Conservation (phyloP, 2,888 invertebrate species). For the Catotricha subobsoleta region DNA sequence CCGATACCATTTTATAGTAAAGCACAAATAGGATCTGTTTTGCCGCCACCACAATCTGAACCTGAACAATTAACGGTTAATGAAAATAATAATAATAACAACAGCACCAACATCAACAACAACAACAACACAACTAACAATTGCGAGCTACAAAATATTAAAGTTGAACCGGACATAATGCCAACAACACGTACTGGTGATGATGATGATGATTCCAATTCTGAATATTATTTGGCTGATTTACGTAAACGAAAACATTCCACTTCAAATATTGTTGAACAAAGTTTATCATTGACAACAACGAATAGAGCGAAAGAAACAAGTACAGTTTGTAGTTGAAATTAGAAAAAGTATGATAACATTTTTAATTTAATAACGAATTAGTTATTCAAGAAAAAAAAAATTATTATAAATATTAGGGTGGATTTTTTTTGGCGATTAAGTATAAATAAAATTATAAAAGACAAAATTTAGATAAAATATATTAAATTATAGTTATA, state of each 20-base stretch:
- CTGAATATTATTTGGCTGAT: conserved; percentile 5
- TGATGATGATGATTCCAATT: background rate
- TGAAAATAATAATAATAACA: conserved; percentile 5
- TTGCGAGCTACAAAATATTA: conserved; percentile 7
- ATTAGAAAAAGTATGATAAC: too few species aligned
- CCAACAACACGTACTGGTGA: conserved; percentile 1
- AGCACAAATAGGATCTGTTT: too few species aligned
- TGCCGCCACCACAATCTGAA: conserved; percentile 1
- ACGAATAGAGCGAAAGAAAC: conserved; percentile 3
- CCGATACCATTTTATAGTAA: conserved; percentile 4
- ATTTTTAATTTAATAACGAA: too few species aligned
- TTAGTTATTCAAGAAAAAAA: too few species aligned
- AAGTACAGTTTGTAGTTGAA: conserved; percentile 1
- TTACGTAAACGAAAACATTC: conserved; percentile 6
- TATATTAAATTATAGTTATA: too few species aligned
- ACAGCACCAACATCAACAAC: conserved; percentile 1
- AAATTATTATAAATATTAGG: too few species aligned
- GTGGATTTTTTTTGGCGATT: too few species aligned
- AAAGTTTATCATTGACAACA: conserved; percentile 1
- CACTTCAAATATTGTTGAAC: conserved; percentile 2
- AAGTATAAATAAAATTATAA: too few species aligned
- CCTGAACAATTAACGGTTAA: conserved; percentile 2
- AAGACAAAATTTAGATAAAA: too few species aligned
- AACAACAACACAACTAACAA: background rate
- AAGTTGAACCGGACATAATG: conserved; percentile 10